Percentiles rank a stretch among this genome's conserved stretches.
These are phyloP conservation scores for Eulithis testata DNA, from an alignment of 2,888 invertebrate species.

Conservation along the genomic window DNA sequence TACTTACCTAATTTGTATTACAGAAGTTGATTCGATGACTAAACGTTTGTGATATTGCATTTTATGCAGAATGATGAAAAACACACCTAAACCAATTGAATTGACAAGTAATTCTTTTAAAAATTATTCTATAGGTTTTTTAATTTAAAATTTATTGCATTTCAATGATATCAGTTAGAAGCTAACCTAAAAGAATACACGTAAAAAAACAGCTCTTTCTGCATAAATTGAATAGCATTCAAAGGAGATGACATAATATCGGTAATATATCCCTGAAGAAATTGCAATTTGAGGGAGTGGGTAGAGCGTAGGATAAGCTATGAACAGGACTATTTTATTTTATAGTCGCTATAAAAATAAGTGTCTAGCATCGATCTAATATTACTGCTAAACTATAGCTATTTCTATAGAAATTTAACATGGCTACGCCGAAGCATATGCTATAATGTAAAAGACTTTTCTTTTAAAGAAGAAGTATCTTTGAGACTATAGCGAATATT, in stretches of 20 bases:
- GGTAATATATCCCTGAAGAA: conserved; percentile 42
- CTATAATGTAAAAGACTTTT: too few relatives aligned
- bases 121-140: conserved; percentile 17
- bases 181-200: conserved; percentile 20
- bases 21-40: background rate
- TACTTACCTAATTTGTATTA: background rate
- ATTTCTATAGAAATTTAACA: conserved; percentile 35
- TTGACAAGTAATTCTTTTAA: conserved; percentile 4
- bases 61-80: background rate
- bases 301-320: conserved; percentile 53
- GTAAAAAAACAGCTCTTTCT: conserved; percentile 20
- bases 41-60: background rate
- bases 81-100: background rate
- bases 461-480: too few relatives aligned
- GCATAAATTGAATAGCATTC: conserved; percentile 31
- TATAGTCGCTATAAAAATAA: conserved; percentile 58
- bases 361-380: conserved; percentile 45
- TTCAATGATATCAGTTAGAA: conserved; percentile 9
- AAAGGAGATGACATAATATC: conserved; percentile 34
- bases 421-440: too few relatives aligned
- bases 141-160: background rate
- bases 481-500: too few relatives aligned
- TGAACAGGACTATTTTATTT: conserved; percentile 60
- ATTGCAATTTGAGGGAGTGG: conserved; percentile 54
- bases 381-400: conserved; percentile 38